Evolutionary conservation across 2,888 invertebrate genomes (phyloP).

Genomic region (Chouioia cunea): DNA sequence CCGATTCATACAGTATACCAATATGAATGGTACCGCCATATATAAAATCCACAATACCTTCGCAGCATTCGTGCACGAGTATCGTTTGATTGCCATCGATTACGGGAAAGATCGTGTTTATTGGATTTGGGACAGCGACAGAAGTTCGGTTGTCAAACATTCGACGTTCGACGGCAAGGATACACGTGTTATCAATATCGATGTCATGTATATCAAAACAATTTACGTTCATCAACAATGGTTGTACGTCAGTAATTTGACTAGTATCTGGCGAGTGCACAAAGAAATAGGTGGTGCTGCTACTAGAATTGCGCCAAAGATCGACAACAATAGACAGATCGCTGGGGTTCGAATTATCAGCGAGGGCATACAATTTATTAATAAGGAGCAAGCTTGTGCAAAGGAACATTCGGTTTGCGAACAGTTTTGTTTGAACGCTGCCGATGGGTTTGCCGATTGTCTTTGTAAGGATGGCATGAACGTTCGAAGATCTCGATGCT

Average conservation of each 20-base stretch:
- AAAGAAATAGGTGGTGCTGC: not conserved
- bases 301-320: not conserved
- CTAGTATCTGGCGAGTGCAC: constrained; percentile 12
- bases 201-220: not conserved
- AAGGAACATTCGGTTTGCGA: constrained; percentile 18
- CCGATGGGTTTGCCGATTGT: not conserved
- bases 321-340: not conserved
- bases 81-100: constrained; percentile 10
- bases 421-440: constrained; percentile 11
- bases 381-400: constrained; percentile 5
- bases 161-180: too few species aligned
- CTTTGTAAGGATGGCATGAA: not conserved
- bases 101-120: constrained; percentile 5
- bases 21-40: not conserved
- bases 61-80: not conserved
- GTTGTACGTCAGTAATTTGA: constrained; percentile 13
- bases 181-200: too few species aligned
- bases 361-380: not conserved
- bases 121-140: not conserved
- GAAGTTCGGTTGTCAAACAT: too few species aligned
- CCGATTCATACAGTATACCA: not conserved
- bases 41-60: not conserved
- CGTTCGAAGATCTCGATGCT: too few species aligned
- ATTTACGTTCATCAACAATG: constrained; percentile 10
- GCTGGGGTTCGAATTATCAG: not conserved